phyloP scores from a whole-genome alignment of 2,888 invertebrate genomes.

The Sinhomidia bicolor region DNA sequence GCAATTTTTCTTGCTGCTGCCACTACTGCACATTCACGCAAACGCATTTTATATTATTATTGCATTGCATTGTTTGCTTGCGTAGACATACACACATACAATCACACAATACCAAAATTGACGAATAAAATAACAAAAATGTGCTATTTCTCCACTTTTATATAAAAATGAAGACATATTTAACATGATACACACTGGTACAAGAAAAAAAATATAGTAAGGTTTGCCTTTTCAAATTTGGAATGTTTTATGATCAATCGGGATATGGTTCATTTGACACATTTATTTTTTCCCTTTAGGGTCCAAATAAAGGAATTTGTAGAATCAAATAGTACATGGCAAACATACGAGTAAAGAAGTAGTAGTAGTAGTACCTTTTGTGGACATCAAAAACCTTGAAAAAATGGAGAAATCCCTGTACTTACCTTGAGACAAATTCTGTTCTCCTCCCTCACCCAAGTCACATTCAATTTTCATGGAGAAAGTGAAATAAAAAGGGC shows the following conservation, averaged over 20 bases:
- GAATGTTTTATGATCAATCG: constrained; percentile 54
- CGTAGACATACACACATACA: neutral
- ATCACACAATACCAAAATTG: constrained; percentile 3
- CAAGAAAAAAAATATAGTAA: neutral
- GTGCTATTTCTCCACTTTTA: neutral
- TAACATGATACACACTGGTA: neutral
- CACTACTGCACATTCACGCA: neutral
- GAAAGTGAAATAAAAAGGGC: constrained; percentile 49
- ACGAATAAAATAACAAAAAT: constrained; percentile 3
- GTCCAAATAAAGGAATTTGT: neutral
- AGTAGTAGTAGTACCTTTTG: neutral
- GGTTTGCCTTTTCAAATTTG: neutral
- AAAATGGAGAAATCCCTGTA: constrained; percentile 16
- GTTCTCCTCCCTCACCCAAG: neutral
- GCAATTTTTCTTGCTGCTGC: constrained; percentile 58
- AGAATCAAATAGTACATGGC: neutral
- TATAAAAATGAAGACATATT: neutral
- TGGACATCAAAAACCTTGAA: constrained; percentile 56
- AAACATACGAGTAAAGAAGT: neutral
- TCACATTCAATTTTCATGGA: constrained; percentile 58
- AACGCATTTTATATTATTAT: constrained; percentile 12
- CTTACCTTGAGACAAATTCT: constrained; percentile 34
- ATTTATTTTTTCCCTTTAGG: constrained; percentile 45
- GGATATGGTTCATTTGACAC: constrained; percentile 66
- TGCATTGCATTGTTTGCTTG: neutral